Conservation (phyloP, 2,113 vertebrate species). For the Perca flavescens region DNA sequence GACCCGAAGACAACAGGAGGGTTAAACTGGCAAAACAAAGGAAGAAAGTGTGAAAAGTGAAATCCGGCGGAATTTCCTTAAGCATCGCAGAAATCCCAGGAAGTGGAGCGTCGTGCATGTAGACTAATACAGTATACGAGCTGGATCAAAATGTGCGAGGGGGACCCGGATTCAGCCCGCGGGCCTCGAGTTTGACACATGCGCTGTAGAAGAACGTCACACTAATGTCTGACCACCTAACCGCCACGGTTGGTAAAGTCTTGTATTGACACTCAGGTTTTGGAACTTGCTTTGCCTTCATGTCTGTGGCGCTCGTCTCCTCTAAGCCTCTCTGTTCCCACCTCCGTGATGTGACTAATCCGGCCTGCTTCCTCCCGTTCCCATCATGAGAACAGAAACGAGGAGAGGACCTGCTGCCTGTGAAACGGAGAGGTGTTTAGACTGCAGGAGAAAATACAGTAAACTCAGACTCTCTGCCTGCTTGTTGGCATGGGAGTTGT, state of each 20-base stretch:
- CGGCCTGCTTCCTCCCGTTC: slow-evolving; percentile 16
- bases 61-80: no score
- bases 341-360: slow-evolving; percentile 60
- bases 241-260: not conserved
- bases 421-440: slow-evolving; percentile 48
- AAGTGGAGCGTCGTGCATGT: no score
- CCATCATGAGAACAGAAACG: slow-evolving; percentile 17
- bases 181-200: no score
- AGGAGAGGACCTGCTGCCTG: slow-evolving; percentile 27
- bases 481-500: slow-evolving; percentile 18
- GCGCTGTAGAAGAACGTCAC: not conserved
- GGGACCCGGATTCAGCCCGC: no score
- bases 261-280: slow-evolving; percentile 13
- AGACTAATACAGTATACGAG: no score
- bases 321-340: slow-evolving; percentile 30
- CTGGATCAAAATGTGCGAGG: no score
- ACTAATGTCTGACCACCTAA: not conserved
- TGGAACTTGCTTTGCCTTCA: slow-evolving; percentile 1
- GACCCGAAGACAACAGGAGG: no score
- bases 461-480: slow-evolving; percentile 11
- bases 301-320: slow-evolving; percentile 32
- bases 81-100: no score
- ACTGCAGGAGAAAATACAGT: slow-evolving; percentile 15
- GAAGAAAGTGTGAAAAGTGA: no score
- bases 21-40: no score